Base-by-base conservation (phyloP, 2,113 vertebrate species). In the Coturnix japonica region DNA sequence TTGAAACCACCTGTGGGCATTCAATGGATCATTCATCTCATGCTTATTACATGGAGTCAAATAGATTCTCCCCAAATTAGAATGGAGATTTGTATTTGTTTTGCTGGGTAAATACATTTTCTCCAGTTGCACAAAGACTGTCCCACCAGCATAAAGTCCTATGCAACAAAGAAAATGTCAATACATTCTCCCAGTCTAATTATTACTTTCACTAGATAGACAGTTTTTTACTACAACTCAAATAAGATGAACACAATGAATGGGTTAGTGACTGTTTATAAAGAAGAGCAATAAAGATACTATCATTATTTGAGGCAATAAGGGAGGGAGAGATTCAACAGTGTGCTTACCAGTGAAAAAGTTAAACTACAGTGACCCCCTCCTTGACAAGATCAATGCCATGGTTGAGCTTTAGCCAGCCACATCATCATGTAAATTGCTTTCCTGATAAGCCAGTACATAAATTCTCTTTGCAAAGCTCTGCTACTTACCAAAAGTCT, bases 341-440 rank as follows among this genome's bases (percentile, higher is more conserved):
- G 12, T 1, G 19, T 41, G 46, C 64, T 61, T 39, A 60, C 3
- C 2, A 37, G 5, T 31, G 18, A 28, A 74, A 53, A 53, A 39
- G 86, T 78, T 46, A 44, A 81, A 61, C 19, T 35, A 13, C 14
- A 96, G 88, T 76, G 80, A 79, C 85, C 30, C 43, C 70, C 70
- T 77, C 65, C 70, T 94, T 30, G 88, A 79, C 75, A 82, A 64
- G 72, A 37, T 66, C 90, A 94, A 83, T 81, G 89, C 90, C 95
- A 86, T 82, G 17, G 85, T 63, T 97, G 98, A 98, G 97, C 98
- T 99, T 98, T 98, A 98, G 97, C 97, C 98, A 75, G 98, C 98
- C 98, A 98, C 98, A 98, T 98, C 98, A 99, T 75, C 96, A 87
- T 47, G 66, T 33, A 82, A 96, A 97, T 94, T 89, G 92, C 91